These are phyloP conservation scores for Colletes collaris DNA, from an alignment of 2,888 invertebrate species.

Conservation along the genomic window DNA sequence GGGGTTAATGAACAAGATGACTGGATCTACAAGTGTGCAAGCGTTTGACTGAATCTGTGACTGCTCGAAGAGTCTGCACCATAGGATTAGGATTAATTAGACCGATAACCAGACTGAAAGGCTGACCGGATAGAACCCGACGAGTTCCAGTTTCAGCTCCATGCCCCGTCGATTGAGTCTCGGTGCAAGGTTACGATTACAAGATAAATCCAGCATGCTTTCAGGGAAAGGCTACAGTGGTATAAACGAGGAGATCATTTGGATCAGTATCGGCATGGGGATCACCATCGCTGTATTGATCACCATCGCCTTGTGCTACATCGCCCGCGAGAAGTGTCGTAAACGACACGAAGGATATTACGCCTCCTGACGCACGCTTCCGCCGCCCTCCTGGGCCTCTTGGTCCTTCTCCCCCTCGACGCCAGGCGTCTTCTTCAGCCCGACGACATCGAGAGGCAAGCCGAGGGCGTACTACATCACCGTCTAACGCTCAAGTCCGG, in stretches of 20 bases:
- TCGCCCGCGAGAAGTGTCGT: conserved; percentile 91
- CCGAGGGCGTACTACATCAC: conserved; percentile 78
- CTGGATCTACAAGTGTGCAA: too few species aligned
- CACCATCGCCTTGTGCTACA: conserved; percentile 92
- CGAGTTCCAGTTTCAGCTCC: background rate
- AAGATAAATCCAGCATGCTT: conserved; percentile 59
- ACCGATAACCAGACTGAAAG: too few species aligned
- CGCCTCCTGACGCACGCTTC: conserved; percentile 76
- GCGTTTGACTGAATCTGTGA: too few species aligned
- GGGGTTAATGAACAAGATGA: too few species aligned
- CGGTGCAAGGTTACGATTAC: conserved; percentile 3
- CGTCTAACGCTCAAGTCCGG: conserved; percentile 60
- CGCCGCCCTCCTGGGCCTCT: conserved; percentile 76
- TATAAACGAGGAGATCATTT: conserved; percentile 94
- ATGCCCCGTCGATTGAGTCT: background rate
- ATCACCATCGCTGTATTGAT: conserved; percentile 92
- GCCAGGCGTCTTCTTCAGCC: conserved; percentile 76
- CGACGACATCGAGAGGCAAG: conserved; percentile 76
- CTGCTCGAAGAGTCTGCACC: too few species aligned
- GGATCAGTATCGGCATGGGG: conserved; percentile 95
- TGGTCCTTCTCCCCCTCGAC: conserved; percentile 73
- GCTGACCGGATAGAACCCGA: too few species aligned
- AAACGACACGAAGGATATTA: conserved; percentile 86
- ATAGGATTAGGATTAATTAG: too few species aligned
- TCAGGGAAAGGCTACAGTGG: conserved; percentile 92